phyloP scores from a whole-genome alignment of 2,113 vertebrate species.

The Pedionomus torquatus region DNA sequence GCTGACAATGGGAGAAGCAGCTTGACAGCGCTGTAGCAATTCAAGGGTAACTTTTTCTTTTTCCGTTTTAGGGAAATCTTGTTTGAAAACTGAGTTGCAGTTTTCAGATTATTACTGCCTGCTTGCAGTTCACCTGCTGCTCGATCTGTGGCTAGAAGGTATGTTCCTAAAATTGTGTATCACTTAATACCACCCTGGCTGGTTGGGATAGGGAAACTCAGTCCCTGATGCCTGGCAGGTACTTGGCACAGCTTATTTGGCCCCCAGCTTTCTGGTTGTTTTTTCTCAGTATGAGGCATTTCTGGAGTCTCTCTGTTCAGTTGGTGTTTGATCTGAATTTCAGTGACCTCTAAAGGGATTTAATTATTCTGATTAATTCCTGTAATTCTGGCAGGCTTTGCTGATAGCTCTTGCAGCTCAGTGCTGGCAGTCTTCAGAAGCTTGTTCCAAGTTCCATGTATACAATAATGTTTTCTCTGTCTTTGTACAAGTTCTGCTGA shows the following conservation, averaged over 20 bases:
- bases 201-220: background rate
- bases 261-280: background rate
- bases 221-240: background rate
- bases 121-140: constrained; percentile 92
- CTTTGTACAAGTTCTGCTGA: background rate
- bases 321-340: background rate
- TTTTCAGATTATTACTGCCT: constrained; percentile 97
- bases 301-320: background rate
- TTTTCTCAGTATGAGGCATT: background rate
- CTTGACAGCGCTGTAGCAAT: background rate
- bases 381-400: background rate
- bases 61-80: constrained; percentile 79
- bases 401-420: background rate
- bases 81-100: constrained; percentile 96
- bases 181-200: background rate
- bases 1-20: background rate
- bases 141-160: constrained; percentile 93
- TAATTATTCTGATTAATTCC: background rate
- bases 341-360: background rate
- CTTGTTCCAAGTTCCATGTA: background rate
- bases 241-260: background rate
- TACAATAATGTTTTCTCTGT: background rate
- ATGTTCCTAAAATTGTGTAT: constrained; percentile 4
- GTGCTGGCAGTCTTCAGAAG: background rate
- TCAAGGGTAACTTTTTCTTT: background rate